phyloP scores from a whole-genome alignment of 1,140 invertebrate species.

The Hesperophylax magnus region DNA sequence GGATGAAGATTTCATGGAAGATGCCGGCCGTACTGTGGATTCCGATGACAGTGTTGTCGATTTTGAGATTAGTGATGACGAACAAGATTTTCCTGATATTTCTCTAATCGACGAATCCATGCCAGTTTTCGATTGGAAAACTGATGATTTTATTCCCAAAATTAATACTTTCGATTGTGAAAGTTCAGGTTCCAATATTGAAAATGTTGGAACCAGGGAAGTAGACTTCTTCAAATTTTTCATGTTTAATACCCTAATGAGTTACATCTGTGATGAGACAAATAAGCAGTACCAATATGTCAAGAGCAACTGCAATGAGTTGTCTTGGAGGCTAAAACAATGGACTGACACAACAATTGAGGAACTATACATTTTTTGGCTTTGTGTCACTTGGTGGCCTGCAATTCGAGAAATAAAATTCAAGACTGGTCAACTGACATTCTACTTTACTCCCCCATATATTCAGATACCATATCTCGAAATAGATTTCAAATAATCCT shows the following conservation, averaged over 20 bases:
- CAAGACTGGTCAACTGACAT: neutral
- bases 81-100: slow-evolving; percentile 16
- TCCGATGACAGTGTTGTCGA: slow-evolving; percentile 19
- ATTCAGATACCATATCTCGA: neutral
- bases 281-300: slow-evolving; percentile 26
- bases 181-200: slow-evolving; percentile 23
- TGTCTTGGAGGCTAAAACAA: slow-evolving; percentile 14
- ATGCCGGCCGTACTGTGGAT: slow-evolving; percentile 21
- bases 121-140: slow-evolving; percentile 25
- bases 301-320: slow-evolving; percentile 25
- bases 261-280: slow-evolving; percentile 10
- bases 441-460: neutral
- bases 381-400: slow-evolving; percentile 16
- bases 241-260: slow-evolving; percentile 9
- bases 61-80: slow-evolving; percentile 27
- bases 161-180: too few species aligned
- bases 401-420: slow-evolving; percentile 21
- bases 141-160: neutral
- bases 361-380: slow-evolving; percentile 15
- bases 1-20: slow-evolving; percentile 21
- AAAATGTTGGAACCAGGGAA: slow-evolving; percentile 24
- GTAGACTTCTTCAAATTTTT: slow-evolving; percentile 23
- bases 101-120: slow-evolving; percentile 15
- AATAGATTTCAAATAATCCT: neutral
- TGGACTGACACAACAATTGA: slow-evolving; percentile 22